Percentiles rank a stretch among this genome's conserved stretches.
phyloP scores from a whole-genome alignment of 1,140 invertebrate species.

The Drosophila tristis region DNA sequence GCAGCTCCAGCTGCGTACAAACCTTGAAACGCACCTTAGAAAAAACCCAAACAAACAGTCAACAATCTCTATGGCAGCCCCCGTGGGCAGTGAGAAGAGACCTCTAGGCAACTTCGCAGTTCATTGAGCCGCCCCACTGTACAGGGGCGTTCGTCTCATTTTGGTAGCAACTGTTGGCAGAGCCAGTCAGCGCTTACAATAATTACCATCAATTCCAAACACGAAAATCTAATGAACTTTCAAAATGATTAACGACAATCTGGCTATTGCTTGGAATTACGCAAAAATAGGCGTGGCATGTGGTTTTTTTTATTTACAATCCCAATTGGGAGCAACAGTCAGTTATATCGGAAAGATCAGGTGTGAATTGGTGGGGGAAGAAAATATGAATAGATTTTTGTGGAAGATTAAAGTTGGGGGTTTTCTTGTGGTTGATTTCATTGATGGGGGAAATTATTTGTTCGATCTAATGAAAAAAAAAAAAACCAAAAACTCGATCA shows the following conservation, averaged over 20 bases:
- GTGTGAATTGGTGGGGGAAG: neutral
- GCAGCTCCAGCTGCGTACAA: slow-evolving; percentile 20
- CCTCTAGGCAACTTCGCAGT: slow-evolving; percentile 56
- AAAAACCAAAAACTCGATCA: too few species aligned
- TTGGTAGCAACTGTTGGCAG: slow-evolving; percentile 66
- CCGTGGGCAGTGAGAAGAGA: slow-evolving; percentile 39
- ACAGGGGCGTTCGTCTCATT: slow-evolving; percentile 39
- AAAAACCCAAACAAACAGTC: slow-evolving; percentile 26
- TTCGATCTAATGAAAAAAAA: neutral
- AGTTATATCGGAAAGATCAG: slow-evolving; percentile 18
- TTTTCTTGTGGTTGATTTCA: neutral
- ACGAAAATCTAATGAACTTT: slow-evolving; percentile 67
- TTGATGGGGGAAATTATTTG: too few species aligned
- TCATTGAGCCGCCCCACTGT: slow-evolving; percentile 68
- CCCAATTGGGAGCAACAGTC: slow-evolving; percentile 11
- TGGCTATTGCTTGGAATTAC: slow-evolving; percentile 30
- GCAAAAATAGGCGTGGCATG: slow-evolving; percentile 33
- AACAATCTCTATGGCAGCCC: slow-evolving; percentile 17
- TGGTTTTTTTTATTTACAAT: slow-evolving; percentile 29
- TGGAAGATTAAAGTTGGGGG: too few species aligned
- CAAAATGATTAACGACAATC: slow-evolving; percentile 53
- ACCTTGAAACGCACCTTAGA: slow-evolving; percentile 52
- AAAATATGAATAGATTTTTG: neutral
- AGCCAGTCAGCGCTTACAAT: slow-evolving; percentile 36
- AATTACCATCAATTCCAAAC: slow-evolving; percentile 41